Conservation (phyloP, 2,797 vertebrate genomes). For the Furcifer pardalis region DNA sequence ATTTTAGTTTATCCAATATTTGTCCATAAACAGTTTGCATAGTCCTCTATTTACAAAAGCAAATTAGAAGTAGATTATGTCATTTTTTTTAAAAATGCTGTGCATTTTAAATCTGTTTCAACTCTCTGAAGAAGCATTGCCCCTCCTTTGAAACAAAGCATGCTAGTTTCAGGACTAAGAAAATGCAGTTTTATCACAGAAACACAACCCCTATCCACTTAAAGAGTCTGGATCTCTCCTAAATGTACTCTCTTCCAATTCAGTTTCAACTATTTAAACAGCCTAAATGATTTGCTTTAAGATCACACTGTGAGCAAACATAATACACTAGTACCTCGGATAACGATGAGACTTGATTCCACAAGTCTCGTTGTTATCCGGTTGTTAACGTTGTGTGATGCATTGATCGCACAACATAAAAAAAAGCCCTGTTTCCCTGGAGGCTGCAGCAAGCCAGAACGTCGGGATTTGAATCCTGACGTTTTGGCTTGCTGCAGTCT, state of each 20-base stretch:
- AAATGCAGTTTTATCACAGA: not conserved
- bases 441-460: no score
- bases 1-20: no score
- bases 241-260: not conserved
- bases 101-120: not conserved
- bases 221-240: not conserved
- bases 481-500: no score
- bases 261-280: not conserved
- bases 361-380: no score
- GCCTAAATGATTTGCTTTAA: not conserved
- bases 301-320: not conserved
- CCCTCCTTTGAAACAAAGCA: not conserved
- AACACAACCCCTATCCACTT: rapidly evolving
- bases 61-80: not conserved
- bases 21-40: not conserved
- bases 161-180: not conserved
- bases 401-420: no score
- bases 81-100: not conserved
- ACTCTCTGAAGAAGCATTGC: not conserved
- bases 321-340: no score
- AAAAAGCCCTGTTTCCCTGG: no score
- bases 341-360: no score
- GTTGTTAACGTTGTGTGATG: no score
- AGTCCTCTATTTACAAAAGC: not conserved
- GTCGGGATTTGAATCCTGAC: no score